These are phyloP conservation scores for Epistrophe grossulariae DNA, from an alignment of 2,888 invertebrate genomes.

Conservation along the genomic window DNA sequence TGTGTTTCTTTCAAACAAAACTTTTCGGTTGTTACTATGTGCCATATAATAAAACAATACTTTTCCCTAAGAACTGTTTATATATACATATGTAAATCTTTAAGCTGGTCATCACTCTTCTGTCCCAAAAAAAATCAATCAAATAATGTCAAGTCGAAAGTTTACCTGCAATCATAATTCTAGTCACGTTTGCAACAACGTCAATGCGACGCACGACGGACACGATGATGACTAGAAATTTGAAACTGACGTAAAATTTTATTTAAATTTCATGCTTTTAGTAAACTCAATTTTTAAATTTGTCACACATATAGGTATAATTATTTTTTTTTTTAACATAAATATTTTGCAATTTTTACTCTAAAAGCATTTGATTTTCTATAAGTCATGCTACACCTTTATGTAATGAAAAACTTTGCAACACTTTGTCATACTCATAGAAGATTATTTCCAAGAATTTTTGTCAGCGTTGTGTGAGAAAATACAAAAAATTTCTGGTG, in stretches of 20 bases:
- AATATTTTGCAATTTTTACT: neutral
- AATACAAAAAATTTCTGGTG: conserved; percentile 33
- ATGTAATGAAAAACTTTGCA: conserved; percentile 7
- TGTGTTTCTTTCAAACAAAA: neutral
- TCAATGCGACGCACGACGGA: conserved; percentile 31
- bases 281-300: conserved; percentile 51
- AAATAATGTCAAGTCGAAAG: conserved; percentile 53
- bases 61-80: conserved; percentile 38
- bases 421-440: conserved; percentile 25
- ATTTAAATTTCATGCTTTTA: conserved; percentile 25
- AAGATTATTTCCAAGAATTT: conserved; percentile 14
- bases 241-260: neutral
- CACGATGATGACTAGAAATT: neutral
- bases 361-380: neutral
- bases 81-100: conserved; percentile 28
- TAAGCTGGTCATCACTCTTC: conserved; percentile 45
- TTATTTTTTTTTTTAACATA: conserved; percentile 3
- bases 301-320: conserved; percentile 29
- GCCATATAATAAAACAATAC: conserved; percentile 28
- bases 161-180: conserved; percentile 29
- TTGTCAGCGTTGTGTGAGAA: neutral
- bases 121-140: conserved; percentile 44
- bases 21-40: conserved; percentile 6
- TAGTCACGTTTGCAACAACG: conserved; percentile 60
- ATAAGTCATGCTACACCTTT: conserved; percentile 19